phyloP scores from a whole-genome alignment of 2,113 vertebrate genomes.

The Amazona guildingii region DNA sequence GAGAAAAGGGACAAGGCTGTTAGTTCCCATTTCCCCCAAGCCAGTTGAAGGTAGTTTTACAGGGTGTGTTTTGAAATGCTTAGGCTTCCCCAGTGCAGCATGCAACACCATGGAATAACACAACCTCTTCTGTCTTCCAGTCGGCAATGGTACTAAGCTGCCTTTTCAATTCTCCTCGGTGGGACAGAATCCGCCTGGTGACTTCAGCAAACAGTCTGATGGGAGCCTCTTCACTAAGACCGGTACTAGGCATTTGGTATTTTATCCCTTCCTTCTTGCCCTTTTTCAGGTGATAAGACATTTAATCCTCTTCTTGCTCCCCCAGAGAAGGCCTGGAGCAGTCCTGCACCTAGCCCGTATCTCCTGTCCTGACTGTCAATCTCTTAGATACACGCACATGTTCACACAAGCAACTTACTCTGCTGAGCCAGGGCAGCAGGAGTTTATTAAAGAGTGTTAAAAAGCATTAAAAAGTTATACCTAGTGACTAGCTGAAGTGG shows the following conservation, averaged over 20 bases:
- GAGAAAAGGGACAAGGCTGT: neutral
- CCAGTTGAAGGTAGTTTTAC: neutral
- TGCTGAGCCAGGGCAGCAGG: neutral
- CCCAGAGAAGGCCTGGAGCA: neutral
- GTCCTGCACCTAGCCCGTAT: neutral
- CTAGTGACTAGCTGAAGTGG: neutral
- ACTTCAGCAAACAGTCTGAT: constrained; percentile 77
- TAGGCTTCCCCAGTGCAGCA: neutral
- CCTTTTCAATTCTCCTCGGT: constrained; percentile 78
- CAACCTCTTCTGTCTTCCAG: constrained; percentile 74
- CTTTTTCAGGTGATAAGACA: neutral
- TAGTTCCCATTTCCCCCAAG: neutral
- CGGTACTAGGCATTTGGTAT: constrained; percentile 61
- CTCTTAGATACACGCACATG: neutral
- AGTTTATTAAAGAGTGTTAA: neutral
- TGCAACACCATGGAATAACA: neutral
- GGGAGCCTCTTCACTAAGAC: constrained; percentile 76
- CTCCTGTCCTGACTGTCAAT: neutral
- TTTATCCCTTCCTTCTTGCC: neutral
- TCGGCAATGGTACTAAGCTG: constrained; percentile 74
- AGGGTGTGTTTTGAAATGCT: neutral
- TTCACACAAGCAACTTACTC: neutral
- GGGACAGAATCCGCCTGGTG: constrained; percentile 76
- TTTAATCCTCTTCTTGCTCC: neutral
- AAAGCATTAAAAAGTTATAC: neutral